Evolutionary conservation across 2,888 invertebrate species (phyloP), one percentile per base, ranked within the genome.

Genomic region (Ypsolopha scabrella): DNA sequence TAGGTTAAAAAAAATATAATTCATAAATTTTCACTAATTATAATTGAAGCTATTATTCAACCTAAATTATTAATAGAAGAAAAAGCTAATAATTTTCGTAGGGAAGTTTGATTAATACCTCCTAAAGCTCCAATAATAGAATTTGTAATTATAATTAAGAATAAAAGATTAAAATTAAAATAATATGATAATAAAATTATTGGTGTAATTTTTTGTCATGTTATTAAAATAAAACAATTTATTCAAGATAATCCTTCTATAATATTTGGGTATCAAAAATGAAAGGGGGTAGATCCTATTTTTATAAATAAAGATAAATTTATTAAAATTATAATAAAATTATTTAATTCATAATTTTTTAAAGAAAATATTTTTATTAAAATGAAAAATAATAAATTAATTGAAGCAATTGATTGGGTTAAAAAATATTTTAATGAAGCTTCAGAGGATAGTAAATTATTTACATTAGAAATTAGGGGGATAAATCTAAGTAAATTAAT

Each of bases 191-290:
- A n/a, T n/a, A 89, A 59, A 70, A 88, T 80, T 78, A 90, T 72
- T 2, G 90, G 90, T 38, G 88, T 81, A 78, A 90, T 86, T 89
- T 90, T 90, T 89, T 90, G 90, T 81, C 89, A 90, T 0, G 88
- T 88, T 76, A 89, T 76, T 79, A 90, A 68, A 64, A 90, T 74
- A 63, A 89, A 70, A 55, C 75, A 68, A 73, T 88, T 89, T 57
- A 80, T 68, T 89, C 89, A 90, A 35, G 69, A 74, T 79, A 90
- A 60, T 2, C 88, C 88, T 79, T 88, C 88, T 60, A 88, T 80
- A 66, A 90, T 79, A 75, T 85, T 87, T 0, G 88, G 88, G 24
- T 88, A 90, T 86, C 89, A 90, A 63, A 87, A 88, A 71, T 89
- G 88, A 50, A 90, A 88, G 0, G 89, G 89, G 7, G 83, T 73